phyloP scores from a whole-genome alignment of 1,140 invertebrate species.

The Penaeus chinensis region DNA sequence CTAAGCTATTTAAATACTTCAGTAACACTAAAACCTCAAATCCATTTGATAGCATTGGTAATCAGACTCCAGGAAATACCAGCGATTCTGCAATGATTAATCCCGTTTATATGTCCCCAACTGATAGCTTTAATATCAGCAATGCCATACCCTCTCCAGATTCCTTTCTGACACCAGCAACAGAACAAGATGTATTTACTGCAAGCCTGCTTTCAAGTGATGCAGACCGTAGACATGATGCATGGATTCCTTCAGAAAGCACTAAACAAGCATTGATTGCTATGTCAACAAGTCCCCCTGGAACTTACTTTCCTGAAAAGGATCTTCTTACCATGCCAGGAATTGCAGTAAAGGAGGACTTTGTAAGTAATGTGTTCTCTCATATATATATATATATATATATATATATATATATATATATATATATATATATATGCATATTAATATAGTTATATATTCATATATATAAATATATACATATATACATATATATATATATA shows the following conservation, averaged over 20 bases:
- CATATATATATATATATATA: not conserved
- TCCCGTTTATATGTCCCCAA: constrained; percentile 63
- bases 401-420: not conserved
- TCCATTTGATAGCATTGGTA: constrained; percentile 52
- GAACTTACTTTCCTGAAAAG: constrained; percentile 76
- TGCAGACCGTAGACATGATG: constrained; percentile 76
- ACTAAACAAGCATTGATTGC: constrained; percentile 75
- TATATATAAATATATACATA: not conserved
- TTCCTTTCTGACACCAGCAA: constrained; percentile 62
- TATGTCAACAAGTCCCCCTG: constrained; percentile 75
- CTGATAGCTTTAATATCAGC: constrained; percentile 54
- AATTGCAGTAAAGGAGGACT: constrained; percentile 77
- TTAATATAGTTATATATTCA: no score
- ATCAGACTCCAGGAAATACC: constrained; percentile 14
- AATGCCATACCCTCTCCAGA: constrained; percentile 62
- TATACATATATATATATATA: no score
- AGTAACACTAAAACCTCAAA: constrained; percentile 32
- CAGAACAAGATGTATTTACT: constrained; percentile 63
- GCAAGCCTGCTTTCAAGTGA: constrained; percentile 63
- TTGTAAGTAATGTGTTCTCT: constrained; percentile 70
- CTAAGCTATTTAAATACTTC: constrained; percentile 56
- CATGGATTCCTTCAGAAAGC: constrained; percentile 80
- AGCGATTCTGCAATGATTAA: constrained; percentile 61
- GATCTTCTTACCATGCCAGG: constrained; percentile 81
- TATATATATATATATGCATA: not conserved